Base-by-base conservation (phyloP, 2,888 invertebrate genomes). In the Ypsolopha scabrella region DNA sequence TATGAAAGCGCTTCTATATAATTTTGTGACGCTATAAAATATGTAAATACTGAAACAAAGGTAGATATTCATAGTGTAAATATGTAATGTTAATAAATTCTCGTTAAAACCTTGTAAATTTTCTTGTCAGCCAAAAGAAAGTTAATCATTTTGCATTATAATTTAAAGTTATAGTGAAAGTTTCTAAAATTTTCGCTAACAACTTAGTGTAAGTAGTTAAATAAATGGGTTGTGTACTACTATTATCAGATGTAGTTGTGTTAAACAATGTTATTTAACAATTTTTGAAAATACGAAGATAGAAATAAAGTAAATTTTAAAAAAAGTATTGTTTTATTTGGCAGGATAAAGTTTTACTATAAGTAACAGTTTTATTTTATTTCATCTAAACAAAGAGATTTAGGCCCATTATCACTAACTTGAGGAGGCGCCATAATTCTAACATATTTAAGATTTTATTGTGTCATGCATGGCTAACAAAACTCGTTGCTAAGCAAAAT, bases 181-280 rank as follows among this genome's bases (percentile, higher is more conserved):
- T 55, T 50, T 44, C 13, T 47, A 36, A 47, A 52, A 53, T 50
- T 53, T 37, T 67, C 60, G 69, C 68, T 64, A 62, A 24, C 67
- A 60, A 67, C 67, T 67, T 62, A 55, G 53, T 57, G 67, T 57
- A 65, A 66, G 81, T 82, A 80, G 78, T 64, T 68, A 75, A 74
- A 60, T 70, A 78, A 80, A 80, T 58, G 71, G 83, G 83, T 83
- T 83, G 83, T 83, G 83, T 83, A 79, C 74, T 75, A 71, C 78
- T 82, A 83, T 82, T 82, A 83, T 82, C 78, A 81, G 64, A 72
- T 65, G 75, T 82, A 81, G 79, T 65, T 66, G 74, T 71, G 76
- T 72, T 69, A 70, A 70, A 73, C 64, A 72, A 75, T 75, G 75
- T 80, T 80, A 81, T 67, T 70, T 75, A 75, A 77, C 64, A 66